Conservation (phyloP, 2,888 invertebrate genomes). For the Drosophila fulvimacula region DNA sequence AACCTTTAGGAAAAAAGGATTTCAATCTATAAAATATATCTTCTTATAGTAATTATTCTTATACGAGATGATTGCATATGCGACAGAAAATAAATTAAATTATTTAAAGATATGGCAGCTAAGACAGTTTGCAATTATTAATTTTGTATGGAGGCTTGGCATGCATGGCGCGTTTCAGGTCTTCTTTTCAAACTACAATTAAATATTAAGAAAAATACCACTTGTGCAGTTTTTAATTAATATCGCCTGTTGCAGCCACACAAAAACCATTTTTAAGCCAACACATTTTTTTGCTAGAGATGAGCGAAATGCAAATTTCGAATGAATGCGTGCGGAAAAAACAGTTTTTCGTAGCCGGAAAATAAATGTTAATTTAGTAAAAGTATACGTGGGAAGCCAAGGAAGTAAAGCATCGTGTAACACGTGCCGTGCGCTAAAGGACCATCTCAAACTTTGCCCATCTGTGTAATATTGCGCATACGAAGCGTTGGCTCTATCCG, state of each 20-base stretch:
- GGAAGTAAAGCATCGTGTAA: not conserved
- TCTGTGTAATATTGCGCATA: conserved; percentile 37
- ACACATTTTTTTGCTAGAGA: conserved; percentile 8
- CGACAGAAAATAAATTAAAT: not conserved
- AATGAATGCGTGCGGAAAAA: conserved; percentile 19
- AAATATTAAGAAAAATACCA: conserved; percentile 25
- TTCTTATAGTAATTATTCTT: not conserved
- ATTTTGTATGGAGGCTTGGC: not conserved
- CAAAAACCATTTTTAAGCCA: conserved; percentile 5
- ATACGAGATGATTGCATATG: not conserved
- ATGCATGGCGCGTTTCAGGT: not conserved
- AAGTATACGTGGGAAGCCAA: not conserved
- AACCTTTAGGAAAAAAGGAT: not conserved
- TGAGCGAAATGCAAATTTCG: conserved; percentile 13
- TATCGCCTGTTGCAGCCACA: conserved; percentile 39
- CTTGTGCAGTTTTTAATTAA: conserved; percentile 73
- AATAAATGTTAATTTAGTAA: conserved; percentile 4
- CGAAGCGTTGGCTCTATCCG: conserved; percentile 23
- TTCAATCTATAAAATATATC: not conserved
- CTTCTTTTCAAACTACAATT: not conserved
- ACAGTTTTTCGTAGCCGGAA: conserved; percentile 6
- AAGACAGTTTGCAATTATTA: not conserved
- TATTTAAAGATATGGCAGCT: not conserved
- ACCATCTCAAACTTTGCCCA: conserved; percentile 15
- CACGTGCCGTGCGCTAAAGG: not conserved